phyloP scores from a whole-genome alignment of 2,113 vertebrate species.

The Cryptoleucopteryx plumbea region DNA sequence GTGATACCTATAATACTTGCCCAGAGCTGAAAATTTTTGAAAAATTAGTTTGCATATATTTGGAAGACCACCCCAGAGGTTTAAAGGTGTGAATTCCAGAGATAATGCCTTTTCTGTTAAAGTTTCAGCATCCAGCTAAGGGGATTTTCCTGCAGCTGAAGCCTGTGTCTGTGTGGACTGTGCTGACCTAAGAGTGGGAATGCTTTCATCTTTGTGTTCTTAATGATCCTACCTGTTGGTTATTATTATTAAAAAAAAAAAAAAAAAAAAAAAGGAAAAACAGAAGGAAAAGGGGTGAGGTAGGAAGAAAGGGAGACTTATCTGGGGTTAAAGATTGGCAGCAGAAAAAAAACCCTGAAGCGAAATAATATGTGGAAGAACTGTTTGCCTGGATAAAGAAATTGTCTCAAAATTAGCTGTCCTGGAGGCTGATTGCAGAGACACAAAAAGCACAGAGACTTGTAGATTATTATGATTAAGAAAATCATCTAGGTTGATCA shows the following conservation, averaged over 20 bases:
- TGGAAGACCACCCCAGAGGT: neutral
- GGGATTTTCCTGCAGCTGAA: neutral
- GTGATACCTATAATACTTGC: neutral
- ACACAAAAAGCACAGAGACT: neutral
- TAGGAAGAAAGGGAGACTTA: neutral
- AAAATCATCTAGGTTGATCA: neutral
- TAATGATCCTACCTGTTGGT: neutral
- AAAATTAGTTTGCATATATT: neutral
- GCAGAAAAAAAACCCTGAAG: constrained; percentile 9
- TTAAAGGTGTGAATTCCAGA: neutral
- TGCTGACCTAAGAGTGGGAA: neutral
- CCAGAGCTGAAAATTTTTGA: neutral
- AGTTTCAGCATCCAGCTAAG: neutral
- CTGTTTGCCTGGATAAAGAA: constrained; percentile 29
- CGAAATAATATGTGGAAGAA: neutral
- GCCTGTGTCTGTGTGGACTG: neutral
- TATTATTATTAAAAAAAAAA: neutral
- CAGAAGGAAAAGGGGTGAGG: neutral
- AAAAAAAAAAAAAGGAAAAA: neutral
- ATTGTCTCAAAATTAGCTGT: neutral
- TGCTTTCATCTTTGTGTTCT: neutral
- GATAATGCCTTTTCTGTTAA: neutral
- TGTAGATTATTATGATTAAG: neutral
- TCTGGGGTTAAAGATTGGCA: neutral
- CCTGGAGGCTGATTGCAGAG: neutral